Base-by-base conservation (phyloP, 1,140 invertebrate species). In the Aphis craccivora region DNA sequence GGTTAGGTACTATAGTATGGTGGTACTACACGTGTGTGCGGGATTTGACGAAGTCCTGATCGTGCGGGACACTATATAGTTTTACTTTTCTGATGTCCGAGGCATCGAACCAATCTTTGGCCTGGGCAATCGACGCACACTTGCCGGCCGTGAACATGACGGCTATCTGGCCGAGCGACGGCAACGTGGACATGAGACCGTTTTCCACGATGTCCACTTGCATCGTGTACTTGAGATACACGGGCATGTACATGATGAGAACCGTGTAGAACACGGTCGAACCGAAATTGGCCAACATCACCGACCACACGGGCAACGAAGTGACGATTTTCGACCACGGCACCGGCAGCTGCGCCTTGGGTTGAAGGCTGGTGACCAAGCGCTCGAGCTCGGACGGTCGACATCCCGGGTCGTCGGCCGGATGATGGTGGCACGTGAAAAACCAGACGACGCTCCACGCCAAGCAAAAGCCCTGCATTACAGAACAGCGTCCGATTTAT, bases 51-150 rank as follows among this genome's bases (percentile, higher is more conserved):
- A 40, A 40, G 37, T 40, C 37, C 37, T 11, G 60, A 67, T 67
- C 60, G 25, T n/a, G 37, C 37, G 3, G 30, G 11, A n/a, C 9
- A 76, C 5, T n/a, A 76, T 37, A 37, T 40, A 40, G 5, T n/a
- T n/a, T 51, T 55, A 93, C 91, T 55, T 93, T 93, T 86, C 91
- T 53, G 8, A 93, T 93, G 48, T 55, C 55, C 6, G 91, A 55
- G 22, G 86, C 91, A 25, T 30, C 7, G 35, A n/a, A 37, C 45
- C 30, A 93, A 4, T 48, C 9, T 40, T 40, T 86, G 11, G 6
- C 22, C 11, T 93, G 91, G 5, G n/a, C 2, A 1, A n/a, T 18
- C 23, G 81, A 84, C 5, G 81, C 67, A 0, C 7, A 53, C 6
- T 23, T 55, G 1, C 91, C 91, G 23, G 81, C 20, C 0, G 8